Percentiles rank a stretch among this genome's conserved stretches.
These are phyloP conservation scores for Rallus crepitans DNA, from an alignment of 2,797 vertebrate species.

Conservation along the genomic window DNA sequence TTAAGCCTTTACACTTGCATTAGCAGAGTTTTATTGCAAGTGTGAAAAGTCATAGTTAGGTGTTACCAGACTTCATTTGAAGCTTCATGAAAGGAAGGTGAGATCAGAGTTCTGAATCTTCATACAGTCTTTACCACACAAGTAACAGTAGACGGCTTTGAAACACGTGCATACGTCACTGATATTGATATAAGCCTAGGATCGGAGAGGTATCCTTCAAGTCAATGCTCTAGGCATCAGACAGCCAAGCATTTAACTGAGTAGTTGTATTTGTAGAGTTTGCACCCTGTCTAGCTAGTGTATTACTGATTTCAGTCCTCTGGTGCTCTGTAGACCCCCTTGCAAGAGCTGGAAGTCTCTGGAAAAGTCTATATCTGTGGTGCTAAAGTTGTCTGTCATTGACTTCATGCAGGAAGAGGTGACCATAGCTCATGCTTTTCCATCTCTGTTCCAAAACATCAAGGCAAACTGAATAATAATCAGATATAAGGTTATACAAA, in stretches of 20 bases:
- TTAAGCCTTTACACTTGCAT: background rate
- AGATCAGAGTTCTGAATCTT: background rate
- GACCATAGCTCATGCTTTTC: accelerated
- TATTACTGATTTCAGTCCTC: no score
- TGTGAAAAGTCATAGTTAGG: background rate
- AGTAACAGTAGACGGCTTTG: background rate
- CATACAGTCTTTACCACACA: background rate
- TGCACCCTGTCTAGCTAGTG: accelerated
- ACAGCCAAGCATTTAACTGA: no score
- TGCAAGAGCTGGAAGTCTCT: background rate
- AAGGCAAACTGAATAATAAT: background rate
- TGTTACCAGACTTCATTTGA: background rate
- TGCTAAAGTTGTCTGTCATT: background rate
- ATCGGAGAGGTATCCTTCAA: background rate
- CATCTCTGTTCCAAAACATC: background rate
- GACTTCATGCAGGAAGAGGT: background rate
- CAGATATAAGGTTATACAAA: background rate
- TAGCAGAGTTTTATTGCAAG: background rate
- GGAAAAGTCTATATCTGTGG: background rate
- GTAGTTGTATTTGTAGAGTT: background rate
- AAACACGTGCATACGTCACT: accelerated
- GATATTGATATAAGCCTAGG: accelerated
- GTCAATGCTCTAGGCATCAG: background rate
- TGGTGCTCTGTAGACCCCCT: accelerated
- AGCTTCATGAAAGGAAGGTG: background rate